A percentile compares a stretch with the other conserved stretches of the same genome.
Conservation (phyloP, 2,113 vertebrate species). For the Phyllopteryx taeniolatus region DNA sequence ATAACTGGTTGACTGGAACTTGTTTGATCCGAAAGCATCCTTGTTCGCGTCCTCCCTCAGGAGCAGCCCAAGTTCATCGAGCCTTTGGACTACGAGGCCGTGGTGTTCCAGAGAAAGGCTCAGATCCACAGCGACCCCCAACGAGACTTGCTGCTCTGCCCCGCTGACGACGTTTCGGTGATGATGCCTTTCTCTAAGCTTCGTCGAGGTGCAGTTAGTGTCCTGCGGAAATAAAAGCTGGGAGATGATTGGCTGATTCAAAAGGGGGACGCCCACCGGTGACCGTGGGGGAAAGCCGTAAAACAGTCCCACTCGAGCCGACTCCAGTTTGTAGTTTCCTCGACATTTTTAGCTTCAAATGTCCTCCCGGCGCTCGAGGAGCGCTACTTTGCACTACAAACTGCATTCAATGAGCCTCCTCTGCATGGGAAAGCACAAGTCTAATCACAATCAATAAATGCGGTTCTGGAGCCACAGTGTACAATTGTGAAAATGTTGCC, state of each 20-base stretch:
- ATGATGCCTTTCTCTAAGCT: conserved; percentile 25
- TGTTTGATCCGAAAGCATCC: neutral
- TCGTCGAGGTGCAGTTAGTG: neutral
- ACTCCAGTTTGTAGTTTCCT: neutral
- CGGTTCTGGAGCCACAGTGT: neutral
- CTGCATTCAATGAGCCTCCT: neutral
- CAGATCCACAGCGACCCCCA: conserved; percentile 97
- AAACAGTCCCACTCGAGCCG: too few species aligned
- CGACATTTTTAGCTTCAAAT: too few species aligned
- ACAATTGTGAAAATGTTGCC: conserved; percentile 1
- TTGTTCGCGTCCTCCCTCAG: conserved; percentile 53
- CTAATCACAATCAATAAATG: too few species aligned
- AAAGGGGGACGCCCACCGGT: neutral
- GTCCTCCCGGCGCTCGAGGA: too few species aligned
- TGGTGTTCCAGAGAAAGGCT: conserved; percentile 89
- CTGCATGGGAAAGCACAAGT: neutral
- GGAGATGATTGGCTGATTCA: neutral
- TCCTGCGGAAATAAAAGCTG: neutral
- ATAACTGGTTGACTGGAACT: neutral
- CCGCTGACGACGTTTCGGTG: conserved; percentile 91
- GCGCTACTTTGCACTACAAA: neutral
- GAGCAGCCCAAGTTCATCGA: conserved; percentile 95
- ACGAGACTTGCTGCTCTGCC: conserved; percentile 93
- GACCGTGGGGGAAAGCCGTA: too few species aligned
- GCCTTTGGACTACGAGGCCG: conserved; percentile 92